Evolutionary conservation across 2,797 vertebrate genomes (phyloP), one percentile per base, ranked within the genome.

Genomic region (Eidolon dupreanum): DNA sequence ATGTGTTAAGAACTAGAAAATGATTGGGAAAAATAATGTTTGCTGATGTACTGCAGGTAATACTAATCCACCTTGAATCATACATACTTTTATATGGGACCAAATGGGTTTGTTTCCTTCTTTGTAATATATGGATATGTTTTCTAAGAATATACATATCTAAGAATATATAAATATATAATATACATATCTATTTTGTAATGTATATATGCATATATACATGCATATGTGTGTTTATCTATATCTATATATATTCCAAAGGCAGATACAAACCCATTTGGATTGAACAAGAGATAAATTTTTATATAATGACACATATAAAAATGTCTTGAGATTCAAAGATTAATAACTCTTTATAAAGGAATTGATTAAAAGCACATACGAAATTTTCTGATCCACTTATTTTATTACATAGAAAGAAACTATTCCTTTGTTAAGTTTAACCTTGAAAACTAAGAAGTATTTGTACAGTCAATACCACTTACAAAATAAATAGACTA

Each of bases 321-420:
- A 17, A 43, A 16, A 85, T 74, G 55, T 17, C n/a, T 51, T 75
- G 38, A 36, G 9, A 31, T 46, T 33, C 28, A 90, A 68, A 90
- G 61, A 88, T 70, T 20, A 73, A 49, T 1, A 0, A 74, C 75
- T 90, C 93, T 51, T 59, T 95, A 53, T 22, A 53, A 71, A 90
- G 3, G 93, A 84, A 96, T 91, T 66, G 87, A 97, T 96, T 94
- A 71, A 95, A 97, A 96, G 49, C 63, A 61, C 43, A 68, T n/a
- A 82, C 33, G 11, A 43, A 28, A 95, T 65, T 28, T 97, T 95
- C 63, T 85, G 43, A 94, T 31, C 12, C 1, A 46, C 28, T 93
- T 36, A 31, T 1, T 3, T 31, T 43, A 93, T 31, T 93, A 93
- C 6, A 49, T 4, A 73, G 19, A 86, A 94, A 73, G 19, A 86